Base-by-base conservation (phyloP, 2,888 invertebrate species). In the Dasysyrphus albostriatus region DNA sequence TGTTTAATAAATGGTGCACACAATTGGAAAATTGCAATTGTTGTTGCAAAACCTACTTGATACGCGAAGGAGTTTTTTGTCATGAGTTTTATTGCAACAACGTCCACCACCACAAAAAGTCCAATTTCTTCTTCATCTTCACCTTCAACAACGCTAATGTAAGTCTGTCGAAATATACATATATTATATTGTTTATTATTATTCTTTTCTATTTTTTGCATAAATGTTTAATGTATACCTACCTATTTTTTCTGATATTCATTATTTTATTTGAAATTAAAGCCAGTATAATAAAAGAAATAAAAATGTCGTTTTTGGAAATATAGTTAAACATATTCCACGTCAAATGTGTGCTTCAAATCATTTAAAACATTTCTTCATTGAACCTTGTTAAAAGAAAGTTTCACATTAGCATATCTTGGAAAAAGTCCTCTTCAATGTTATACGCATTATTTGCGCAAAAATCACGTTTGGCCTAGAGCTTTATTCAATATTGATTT, bases 31-130 rank as follows among this genome's bases (percentile, higher is more conserved):
- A 74, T 47, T 70, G 78, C 87, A 83, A 87, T 87, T 75, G 67
- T 67, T 56, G 82, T 74, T 83, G 83, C 83, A 78, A 59, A 83
- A 75, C 58, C 49, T 32, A n/a, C 78, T 70, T 65, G 69, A 70
- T 65, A 49, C 65, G 58, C 77, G 78, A 44, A 74, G 49, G 47
- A 65, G 32, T 32, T 29, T 34, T 74, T 83, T 87, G 87, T 83
- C 87, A 87, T 87, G 87, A 87, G 83, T 83, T 87, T 83, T 75
- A 87, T 83, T 83, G 83, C 78, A 87, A 83, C 78, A 77, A 83
- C 83, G 78, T 83, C 87, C 69, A 24, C 19, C 63, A 67, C 19
- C 24, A 78, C 83, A 78, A 83, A 77, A 73, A 74, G 69, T 82
- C 77, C 54, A 82, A 82, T 74, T 87, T 83, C 78, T 78, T 83